Conservation (phyloP, 1,140 invertebrate genomes). For the Rhopalosiphum padi region DNA sequence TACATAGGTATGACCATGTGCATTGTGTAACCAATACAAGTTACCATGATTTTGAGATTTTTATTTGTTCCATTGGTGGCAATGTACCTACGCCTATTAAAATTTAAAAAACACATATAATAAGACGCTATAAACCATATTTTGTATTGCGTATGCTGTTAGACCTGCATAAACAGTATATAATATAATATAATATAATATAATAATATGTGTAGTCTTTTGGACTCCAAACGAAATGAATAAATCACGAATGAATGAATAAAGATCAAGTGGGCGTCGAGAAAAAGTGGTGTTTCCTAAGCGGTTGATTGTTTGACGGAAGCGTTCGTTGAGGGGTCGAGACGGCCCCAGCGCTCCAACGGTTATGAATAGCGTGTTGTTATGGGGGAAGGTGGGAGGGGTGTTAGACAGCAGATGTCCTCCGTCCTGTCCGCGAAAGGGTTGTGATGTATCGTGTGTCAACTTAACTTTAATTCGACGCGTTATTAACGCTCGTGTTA, state of each 20-base stretch:
- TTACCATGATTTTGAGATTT: background rate
- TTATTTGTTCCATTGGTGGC: background rate
- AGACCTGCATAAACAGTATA: background rate
- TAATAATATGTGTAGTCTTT: background rate
- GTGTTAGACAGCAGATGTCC: conserved; percentile 25
- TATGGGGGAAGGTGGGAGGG: background rate
- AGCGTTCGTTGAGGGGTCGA: background rate
- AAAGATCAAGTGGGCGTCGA: conserved; percentile 39
- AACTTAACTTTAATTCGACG: conserved; percentile 58
- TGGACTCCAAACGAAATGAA: background rate
- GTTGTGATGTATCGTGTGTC: conserved; percentile 56
- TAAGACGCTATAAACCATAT: background rate
- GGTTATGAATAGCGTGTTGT: background rate
- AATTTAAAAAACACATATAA: background rate
- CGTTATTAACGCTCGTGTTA: conserved; percentile 54
- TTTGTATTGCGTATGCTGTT: background rate
- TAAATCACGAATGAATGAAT: conserved; percentile 10
- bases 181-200: too few species aligned
- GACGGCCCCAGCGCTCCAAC: background rate
- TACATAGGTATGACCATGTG: background rate
- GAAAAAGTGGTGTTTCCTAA: background rate
- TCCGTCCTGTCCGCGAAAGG: conserved; percentile 18
- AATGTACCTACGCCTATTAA: background rate
- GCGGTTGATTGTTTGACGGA: conserved; percentile 33
- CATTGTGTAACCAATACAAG: background rate